Conservation (phyloP, 2,888 invertebrate species). For the Branchipolynoe longqiensis region DNA sequence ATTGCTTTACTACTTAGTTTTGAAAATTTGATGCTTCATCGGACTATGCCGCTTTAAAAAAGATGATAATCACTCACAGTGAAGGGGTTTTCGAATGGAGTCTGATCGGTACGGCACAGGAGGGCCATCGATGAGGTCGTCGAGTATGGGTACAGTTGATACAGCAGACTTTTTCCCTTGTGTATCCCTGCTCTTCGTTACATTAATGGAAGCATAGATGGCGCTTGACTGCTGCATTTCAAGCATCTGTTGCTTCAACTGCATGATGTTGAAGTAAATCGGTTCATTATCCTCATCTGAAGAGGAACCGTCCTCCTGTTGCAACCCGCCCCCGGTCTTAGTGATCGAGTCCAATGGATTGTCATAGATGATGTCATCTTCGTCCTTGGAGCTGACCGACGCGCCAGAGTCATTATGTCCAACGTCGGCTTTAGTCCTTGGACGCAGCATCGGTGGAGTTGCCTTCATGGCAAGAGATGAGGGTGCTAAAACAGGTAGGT, state of each 20-base stretch:
- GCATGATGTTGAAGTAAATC: conserved; percentile 63
- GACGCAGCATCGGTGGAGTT: conserved; percentile 19
- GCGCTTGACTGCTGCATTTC: conserved; percentile 18
- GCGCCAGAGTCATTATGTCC: conserved; percentile 16
- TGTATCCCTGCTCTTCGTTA: conserved; percentile 33
- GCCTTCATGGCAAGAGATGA: not conserved
- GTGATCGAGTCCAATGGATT: not conserved
- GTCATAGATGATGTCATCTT: conserved; percentile 2
- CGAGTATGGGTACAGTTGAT: not conserved
- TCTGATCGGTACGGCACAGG: not conserved
- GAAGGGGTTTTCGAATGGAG: not conserved
- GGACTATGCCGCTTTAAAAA: no score
- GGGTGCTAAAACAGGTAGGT: no score
- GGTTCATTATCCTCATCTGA: conserved; percentile 65
- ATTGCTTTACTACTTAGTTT: no score
- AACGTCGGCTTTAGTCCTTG: not conserved
- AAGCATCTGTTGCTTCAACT: conserved; percentile 58
- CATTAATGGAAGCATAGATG: conserved; percentile 25
- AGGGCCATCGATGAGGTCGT: not conserved
- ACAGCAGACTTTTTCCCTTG: not conserved
- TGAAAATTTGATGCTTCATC: no score
- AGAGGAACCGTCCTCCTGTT: conserved; percentile 62
- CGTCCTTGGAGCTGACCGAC: conserved; percentile 23
- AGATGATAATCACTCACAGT: conserved; percentile 27
- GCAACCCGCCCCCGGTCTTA: no score